Evolutionary conservation across 1,140 invertebrate species (phyloP).

Genomic region (Drosophila littoralis): DNA sequence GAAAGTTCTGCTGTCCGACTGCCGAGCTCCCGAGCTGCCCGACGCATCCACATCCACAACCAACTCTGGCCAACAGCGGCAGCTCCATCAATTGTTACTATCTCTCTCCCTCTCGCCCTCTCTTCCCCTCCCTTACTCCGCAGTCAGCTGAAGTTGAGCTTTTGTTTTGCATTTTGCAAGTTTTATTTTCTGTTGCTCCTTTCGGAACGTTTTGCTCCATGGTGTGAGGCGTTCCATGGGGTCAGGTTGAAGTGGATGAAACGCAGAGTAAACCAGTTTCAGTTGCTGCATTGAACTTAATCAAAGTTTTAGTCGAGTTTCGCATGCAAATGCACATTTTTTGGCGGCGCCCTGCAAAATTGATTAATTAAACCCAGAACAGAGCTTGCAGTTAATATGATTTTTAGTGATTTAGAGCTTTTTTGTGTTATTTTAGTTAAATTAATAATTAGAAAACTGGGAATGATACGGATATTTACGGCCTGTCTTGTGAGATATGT

Average conservation of each 20-base stretch:
- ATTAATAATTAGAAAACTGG: too few relatives aligned
- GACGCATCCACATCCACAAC: not conserved
- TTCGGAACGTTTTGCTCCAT: not conserved
- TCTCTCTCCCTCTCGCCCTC: not conserved
- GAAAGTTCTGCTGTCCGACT: constrained; percentile 17
- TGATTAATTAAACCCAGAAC: constrained; percentile 28
- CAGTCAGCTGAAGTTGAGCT: constrained; percentile 34
- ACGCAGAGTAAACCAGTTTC: constrained; percentile 22
- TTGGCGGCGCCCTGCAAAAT: constrained; percentile 13
- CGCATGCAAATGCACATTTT: constrained; percentile 24
- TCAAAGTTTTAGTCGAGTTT: constrained; percentile 35
- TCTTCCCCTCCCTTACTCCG: not conserved
- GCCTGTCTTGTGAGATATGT: too few relatives aligned
- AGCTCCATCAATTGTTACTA: constrained; percentile 28
- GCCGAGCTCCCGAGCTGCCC: not conserved
- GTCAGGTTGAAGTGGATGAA: not conserved
- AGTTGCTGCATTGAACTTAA: constrained; percentile 32
- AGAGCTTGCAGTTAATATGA: not conserved
- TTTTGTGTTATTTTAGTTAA: not conserved
- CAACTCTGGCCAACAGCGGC: constrained; percentile 11
- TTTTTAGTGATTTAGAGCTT: not conserved
- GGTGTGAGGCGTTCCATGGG: not conserved
- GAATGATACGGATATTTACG: too few relatives aligned
- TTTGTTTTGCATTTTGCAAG: constrained; percentile 49
- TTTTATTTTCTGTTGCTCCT: constrained; percentile 31